These are phyloP conservation scores for Achatina immaculata DNA, from an alignment of 1,140 invertebrate species.

Conservation along the genomic window DNA sequence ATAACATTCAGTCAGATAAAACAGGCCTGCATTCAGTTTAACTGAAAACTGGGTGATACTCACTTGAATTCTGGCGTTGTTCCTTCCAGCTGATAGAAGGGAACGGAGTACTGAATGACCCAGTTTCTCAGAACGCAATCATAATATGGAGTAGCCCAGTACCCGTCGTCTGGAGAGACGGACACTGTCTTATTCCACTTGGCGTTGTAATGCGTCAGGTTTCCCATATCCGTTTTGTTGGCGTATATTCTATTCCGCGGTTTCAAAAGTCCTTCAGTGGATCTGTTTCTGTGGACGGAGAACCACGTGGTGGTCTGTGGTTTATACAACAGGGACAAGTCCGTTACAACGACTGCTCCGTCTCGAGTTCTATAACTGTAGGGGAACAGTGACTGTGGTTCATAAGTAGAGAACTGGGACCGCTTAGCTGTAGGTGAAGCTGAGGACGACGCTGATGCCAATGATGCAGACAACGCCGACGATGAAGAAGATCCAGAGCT, in stretches of 20 bases:
- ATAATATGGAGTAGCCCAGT: slow-evolving; percentile 50
- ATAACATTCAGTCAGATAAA: too few species aligned
- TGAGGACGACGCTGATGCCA: neutral
- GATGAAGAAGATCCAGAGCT: neutral
- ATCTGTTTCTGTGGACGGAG: slow-evolving; percentile 30
- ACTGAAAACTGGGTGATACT: too few species aligned
- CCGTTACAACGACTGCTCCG: slow-evolving; percentile 39
- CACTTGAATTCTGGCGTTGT: slow-evolving; percentile 52
- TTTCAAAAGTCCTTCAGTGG: slow-evolving; percentile 39
- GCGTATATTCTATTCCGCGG: slow-evolving; percentile 36
- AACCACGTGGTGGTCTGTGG: slow-evolving; percentile 41
- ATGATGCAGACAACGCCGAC: neutral
- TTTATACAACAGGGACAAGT: slow-evolving; percentile 41
- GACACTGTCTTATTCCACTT: slow-evolving; percentile 42
- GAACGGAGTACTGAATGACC: slow-evolving; percentile 53
- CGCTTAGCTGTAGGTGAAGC: neutral
- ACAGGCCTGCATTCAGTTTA: too few species aligned
- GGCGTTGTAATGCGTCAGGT: slow-evolving; percentile 9
- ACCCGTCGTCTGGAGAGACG: slow-evolving; percentile 46
- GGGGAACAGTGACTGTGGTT: slow-evolving; percentile 38
- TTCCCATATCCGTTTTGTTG: slow-evolving; percentile 40
- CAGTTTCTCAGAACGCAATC: slow-evolving; percentile 49
- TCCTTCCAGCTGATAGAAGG: slow-evolving; percentile 47
- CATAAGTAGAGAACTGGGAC: slow-evolving; percentile 7
- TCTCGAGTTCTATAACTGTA: slow-evolving; percentile 38